Conservation (phyloP, 2,113 vertebrate species). For the Xenus cinereus region DNA sequence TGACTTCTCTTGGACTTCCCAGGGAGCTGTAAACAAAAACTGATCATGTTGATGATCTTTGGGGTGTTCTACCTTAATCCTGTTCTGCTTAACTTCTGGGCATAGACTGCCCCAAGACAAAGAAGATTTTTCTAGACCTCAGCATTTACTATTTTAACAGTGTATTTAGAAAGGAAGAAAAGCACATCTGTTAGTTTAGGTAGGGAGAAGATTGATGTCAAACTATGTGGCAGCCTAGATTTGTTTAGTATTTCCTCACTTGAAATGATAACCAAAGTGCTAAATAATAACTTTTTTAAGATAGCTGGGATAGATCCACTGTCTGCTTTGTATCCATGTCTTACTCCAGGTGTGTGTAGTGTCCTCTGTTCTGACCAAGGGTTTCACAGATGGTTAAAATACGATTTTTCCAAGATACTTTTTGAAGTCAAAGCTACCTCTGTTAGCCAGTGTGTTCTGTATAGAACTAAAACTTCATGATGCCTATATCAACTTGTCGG, state of each 20-base stretch:
- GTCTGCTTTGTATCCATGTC: neutral
- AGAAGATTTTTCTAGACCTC: neutral
- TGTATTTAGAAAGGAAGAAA: neutral
- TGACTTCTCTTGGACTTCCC: neutral
- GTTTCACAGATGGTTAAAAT: neutral
- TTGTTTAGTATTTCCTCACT: neutral
- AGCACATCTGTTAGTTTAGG: neutral
- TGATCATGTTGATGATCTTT: neutral
- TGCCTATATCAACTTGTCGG: neutral
- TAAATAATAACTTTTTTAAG: neutral
- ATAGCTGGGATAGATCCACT: neutral
- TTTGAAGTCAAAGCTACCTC: slow-evolving; percentile 42
- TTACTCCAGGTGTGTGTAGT: neutral
- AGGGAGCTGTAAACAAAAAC: neutral
- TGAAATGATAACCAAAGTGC: neutral
- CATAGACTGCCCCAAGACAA: neutral
- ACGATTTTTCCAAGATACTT: neutral
- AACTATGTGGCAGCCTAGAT: neutral
- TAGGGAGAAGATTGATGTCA: neutral
- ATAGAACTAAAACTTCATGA: neutral
- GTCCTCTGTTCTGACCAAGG: neutral
- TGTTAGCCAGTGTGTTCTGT: neutral
- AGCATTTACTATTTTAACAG: neutral
- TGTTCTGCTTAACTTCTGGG: neutral
- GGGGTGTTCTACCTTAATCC: neutral